Evolutionary conservation across 2,113 vertebrate genomes (phyloP).

Genomic region (Brachyhypopomus occidentalis): DNA sequence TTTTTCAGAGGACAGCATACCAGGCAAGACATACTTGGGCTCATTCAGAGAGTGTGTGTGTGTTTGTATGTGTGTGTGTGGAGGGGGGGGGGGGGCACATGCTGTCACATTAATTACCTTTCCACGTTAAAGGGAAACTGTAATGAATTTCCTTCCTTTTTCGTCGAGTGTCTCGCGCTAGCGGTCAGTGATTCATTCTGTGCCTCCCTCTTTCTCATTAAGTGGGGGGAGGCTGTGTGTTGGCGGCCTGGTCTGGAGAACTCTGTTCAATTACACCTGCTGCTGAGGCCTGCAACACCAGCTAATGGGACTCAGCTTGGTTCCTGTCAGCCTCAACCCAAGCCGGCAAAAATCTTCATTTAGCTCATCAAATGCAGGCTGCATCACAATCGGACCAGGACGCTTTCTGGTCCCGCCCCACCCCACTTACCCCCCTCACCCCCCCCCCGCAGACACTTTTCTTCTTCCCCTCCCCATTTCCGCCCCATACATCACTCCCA

Average conservation of each 20-base stretch:
- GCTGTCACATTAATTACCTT: conserved; percentile 66
- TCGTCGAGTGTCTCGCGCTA: conserved; percentile 49
- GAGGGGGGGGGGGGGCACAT: conserved; percentile 35
- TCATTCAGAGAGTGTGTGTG: neutral
- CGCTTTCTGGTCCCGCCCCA: neutral
- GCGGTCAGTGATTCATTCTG: conserved; percentile 63
- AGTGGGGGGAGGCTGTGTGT: conserved; percentile 58
- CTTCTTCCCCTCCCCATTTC: too few relatives aligned
- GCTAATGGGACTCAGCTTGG: conserved; percentile 79
- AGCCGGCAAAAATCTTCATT: conserved; percentile 76
- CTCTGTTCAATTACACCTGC: conserved; percentile 82
- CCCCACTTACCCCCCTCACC: too few relatives aligned
- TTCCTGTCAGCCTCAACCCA: conserved; percentile 72
- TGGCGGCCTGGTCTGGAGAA: conserved; percentile 65
- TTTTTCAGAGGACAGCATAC: conserved; percentile 30
- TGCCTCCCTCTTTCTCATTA: conserved; percentile 68
- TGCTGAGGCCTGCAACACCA: conserved; percentile 74
- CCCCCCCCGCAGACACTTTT: too few relatives aligned
- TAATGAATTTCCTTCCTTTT: conserved; percentile 62
- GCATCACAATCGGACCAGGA: conserved; percentile 10
- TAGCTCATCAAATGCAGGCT: conserved; percentile 60
- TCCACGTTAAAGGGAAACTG: conserved; percentile 54
- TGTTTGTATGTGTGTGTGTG: too few relatives aligned
- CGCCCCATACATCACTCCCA: conserved; percentile 3
- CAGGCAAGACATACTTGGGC: conserved; percentile 27